Evolutionary conservation across 2,888 invertebrate genomes (phyloP).

Genomic region (Acleris holmiana): DNA sequence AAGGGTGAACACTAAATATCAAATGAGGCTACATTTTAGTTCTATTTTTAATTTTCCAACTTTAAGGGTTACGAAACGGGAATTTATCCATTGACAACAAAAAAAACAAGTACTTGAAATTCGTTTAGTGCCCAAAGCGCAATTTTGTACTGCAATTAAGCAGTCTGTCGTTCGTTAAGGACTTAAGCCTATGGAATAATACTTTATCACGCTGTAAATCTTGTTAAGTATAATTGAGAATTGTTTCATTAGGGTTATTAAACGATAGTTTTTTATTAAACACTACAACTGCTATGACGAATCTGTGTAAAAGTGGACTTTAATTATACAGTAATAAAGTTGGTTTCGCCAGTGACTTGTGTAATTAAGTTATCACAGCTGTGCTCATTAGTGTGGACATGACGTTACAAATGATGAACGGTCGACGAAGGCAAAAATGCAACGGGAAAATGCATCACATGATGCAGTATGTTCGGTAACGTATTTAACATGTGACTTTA

Average conservation of each 20-base stretch:
- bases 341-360: slow-evolving; percentile 7
- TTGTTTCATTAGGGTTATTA: background rate
- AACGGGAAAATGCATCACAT: slow-evolving; percentile 70
- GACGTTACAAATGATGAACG: slow-evolving; percentile 54
- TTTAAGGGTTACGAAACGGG: too few relatives aligned
- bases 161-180: too few relatives aligned
- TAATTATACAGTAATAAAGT: background rate
- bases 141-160: too few relatives aligned
- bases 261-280: background rate
- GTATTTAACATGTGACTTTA: slow-evolving; percentile 2
- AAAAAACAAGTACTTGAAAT: too few relatives aligned
- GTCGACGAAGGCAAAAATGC: slow-evolving; percentile 49
- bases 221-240: background rate
- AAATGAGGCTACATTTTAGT: too few relatives aligned
- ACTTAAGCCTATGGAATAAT: too few relatives aligned
- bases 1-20: too few relatives aligned
- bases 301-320: slow-evolving; percentile 1
- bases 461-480: slow-evolving; percentile 66
- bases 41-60: too few relatives aligned
- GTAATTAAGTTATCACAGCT: slow-evolving; percentile 16
- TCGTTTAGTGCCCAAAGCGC: too few relatives aligned
- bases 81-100: too few relatives aligned
- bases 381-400: slow-evolving; percentile 43
- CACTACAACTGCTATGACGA: background rate
- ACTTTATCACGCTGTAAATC: background rate